Evolutionary conservation across 2,113 vertebrate genomes (phyloP).

Genomic region (Psilopogon haemacephalus): DNA sequence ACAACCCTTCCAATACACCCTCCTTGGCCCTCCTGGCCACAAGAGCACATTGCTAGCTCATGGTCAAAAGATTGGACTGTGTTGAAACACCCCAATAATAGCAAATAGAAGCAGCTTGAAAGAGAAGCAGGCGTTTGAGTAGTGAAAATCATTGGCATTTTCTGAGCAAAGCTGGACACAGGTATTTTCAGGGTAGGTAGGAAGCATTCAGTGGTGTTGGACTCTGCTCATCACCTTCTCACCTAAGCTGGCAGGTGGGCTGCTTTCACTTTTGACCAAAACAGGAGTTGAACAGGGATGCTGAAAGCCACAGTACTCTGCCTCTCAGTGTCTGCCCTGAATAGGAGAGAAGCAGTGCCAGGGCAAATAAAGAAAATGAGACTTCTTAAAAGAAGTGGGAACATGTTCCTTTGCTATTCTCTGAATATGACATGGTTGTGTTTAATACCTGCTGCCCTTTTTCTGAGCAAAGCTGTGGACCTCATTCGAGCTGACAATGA

Average conservation of each 20-base stretch:
- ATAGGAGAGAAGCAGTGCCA: neutral
- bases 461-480: neutral
- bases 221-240: neutral
- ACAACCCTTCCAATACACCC: too few relatives aligned
- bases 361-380: neutral
- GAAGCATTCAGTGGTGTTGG: neutral
- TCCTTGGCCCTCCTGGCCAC: too few relatives aligned
- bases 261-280: neutral
- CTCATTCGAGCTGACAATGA: neutral
- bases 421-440: neutral
- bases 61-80: neutral
- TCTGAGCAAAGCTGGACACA: neutral
- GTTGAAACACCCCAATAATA: too few relatives aligned
- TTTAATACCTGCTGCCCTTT: conserved; percentile 11
- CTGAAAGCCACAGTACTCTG: neutral
- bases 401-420: neutral
- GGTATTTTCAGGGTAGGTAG: neutral
- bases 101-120: neutral
- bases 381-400: neutral
- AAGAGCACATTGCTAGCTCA: too few relatives aligned
- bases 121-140: neutral
- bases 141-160: neutral
- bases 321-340: neutral
- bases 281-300: neutral
- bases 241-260: neutral